These are phyloP conservation scores for Onychomys arenicola DNA, from an alignment of 2,797 vertebrate species.

Conservation along the genomic window DNA sequence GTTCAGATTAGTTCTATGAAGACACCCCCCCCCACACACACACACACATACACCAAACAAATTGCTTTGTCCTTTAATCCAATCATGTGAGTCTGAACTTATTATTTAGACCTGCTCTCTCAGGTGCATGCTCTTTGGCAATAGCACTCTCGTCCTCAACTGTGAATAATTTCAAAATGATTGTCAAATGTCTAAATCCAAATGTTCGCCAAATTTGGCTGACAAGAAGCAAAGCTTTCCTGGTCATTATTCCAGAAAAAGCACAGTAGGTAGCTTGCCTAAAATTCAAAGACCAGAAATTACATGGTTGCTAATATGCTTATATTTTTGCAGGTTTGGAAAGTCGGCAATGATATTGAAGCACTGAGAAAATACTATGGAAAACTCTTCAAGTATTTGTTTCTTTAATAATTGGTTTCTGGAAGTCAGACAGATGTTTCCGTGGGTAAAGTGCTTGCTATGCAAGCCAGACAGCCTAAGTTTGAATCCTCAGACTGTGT, in stretches of 20 bases:
- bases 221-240: conserved; percentile 53
- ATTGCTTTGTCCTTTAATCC: conserved; percentile 70
- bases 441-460: neutral
- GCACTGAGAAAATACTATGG: neutral
- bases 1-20: conserved; percentile 41
- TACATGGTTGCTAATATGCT: neutral
- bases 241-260: neutral
- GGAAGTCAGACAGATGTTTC: neutral
- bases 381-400: neutral
- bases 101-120: conserved; percentile 76
- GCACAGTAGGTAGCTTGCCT: neutral
- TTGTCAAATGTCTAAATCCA: conserved; percentile 74
- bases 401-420: neutral
- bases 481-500: neutral
- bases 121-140: conserved; percentile 69
- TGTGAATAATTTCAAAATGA: conserved; percentile 80
- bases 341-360: neutral
- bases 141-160: conserved; percentile 73
- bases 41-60: neutral
- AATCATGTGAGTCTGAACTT: conserved; percentile 78
- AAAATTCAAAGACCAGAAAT: neutral
- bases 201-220: conserved; percentile 54
- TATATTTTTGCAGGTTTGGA: neutral
- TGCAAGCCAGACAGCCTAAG: neutral
- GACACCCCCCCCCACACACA: neutral